phyloP scores from a whole-genome alignment of 2,113 vertebrate species.

The Pterophyllum scalare region DNA sequence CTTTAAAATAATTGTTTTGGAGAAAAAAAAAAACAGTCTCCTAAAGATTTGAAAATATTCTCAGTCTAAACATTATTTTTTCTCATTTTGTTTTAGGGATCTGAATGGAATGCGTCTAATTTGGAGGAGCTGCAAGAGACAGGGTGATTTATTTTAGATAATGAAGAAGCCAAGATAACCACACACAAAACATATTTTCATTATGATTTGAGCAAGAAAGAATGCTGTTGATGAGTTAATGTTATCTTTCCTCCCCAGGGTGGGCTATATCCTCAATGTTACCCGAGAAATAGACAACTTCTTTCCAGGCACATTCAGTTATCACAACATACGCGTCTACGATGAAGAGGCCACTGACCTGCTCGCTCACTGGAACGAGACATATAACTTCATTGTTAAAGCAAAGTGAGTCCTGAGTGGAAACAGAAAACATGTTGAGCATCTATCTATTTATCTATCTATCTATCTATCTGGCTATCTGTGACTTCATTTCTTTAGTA shows the following conservation, averaged over 20 bases:
- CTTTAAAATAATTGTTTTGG: constrained; percentile 36
- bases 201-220: constrained; percentile 48
- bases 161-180: constrained; percentile 34
- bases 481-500: not conserved
- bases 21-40: constrained; percentile 5
- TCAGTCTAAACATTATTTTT: constrained; percentile 41
- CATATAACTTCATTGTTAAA: constrained; percentile 97
- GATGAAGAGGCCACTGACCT: constrained; percentile 96
- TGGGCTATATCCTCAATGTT: constrained; percentile 96
- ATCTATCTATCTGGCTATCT: not conserved
- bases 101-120: constrained; percentile 99
- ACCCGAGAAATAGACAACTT: constrained; percentile 98
- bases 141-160: constrained; percentile 85
- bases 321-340: constrained; percentile 95
- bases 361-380: constrained; percentile 97
- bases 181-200: constrained; percentile 37
- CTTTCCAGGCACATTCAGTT: constrained; percentile 93
- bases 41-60: constrained; percentile 11
- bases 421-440: constrained; percentile 10
- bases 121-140: constrained; percentile 95
- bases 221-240: constrained; percentile 51
- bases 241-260: constrained; percentile 79
- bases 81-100: constrained; percentile 86
- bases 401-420: constrained; percentile 87
- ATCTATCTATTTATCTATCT: no score